Evolutionary conservation across 2,113 vertebrate genomes (phyloP), one percentile per base, ranked within the genome.

Genomic region (Tor tambroides): DNA sequence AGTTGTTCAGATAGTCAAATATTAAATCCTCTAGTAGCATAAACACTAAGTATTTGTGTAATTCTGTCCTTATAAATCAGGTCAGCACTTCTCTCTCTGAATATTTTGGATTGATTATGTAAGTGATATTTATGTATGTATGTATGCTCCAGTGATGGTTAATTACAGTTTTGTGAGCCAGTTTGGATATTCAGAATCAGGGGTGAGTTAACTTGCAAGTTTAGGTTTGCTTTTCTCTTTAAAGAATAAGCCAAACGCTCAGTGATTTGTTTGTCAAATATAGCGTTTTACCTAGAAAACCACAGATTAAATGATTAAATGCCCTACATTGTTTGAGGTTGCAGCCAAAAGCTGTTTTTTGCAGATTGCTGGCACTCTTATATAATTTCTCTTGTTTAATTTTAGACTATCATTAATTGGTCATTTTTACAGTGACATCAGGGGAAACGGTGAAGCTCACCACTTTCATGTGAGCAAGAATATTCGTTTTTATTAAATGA

Each of bases 291-390:
- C 77, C 19, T 54, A 35, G 28, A 78, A 59, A 79, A 28, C 51
- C 19, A 56, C 32, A 56, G 17, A 79, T 35, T 79, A 79, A 54
- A 59, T 23, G 19, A 56, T 35, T 79, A 79, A 79, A 79, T 56
- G 19, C 1, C 30, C 35, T 3, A 14, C 28, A 74, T 79, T 79
- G 26, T 78, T 54, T 78, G 43, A 71, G 75, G 26, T 30, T 77
- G 41, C 23, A 41, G 26, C 28, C 49, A 23, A 78, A 78, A 54
- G 76, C 17, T 32, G 17, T 72, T 38, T 71, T 35, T 38, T 38
- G 4, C 9, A n/a, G 21, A 74, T 74, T 43, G 35, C 71, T 74
- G 71, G 35, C 10, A 74, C 71, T 12, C 10, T 74, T 43, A 43
- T n/a, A 41, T 56, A 23, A 54, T 79, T 35, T 23, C 32, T 19